Conservation (phyloP, 2,797 vertebrate species). For the Ispidina lecontei region DNA sequence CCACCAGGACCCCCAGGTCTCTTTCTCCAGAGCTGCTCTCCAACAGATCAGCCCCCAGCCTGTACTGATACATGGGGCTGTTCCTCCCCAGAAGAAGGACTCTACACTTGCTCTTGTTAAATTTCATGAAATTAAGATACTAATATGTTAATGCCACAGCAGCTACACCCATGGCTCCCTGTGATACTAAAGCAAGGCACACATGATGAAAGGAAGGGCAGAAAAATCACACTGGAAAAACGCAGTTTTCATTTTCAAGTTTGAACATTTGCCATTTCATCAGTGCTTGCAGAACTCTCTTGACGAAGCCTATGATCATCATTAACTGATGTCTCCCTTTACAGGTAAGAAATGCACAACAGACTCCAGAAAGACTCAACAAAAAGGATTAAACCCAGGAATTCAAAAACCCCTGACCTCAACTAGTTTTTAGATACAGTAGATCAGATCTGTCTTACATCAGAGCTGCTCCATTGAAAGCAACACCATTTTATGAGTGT, state of each 20-base stretch:
- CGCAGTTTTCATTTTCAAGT: neutral
- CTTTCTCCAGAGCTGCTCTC: no score
- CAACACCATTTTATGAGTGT: fast-evolving
- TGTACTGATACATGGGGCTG: no score
- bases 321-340: neutral
- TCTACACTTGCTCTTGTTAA: no score
- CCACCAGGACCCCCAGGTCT: no score
- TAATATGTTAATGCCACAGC: neutral
- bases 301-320: neutral
- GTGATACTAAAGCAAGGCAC: neutral
- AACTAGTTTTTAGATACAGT: neutral
- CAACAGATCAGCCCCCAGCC: no score
- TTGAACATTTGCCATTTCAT: neutral
- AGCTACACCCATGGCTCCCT: neutral
- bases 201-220: fast-evolving
- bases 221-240: neutral
- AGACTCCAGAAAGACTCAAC: neutral
- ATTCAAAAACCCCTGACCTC: neutral
- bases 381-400: neutral
- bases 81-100: no score
- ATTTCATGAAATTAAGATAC: neutral
- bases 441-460: neutral
- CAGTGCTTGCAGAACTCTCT: fast-evolving
- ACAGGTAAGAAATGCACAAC: neutral
- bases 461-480: neutral